Percentiles rank a stretch among this genome's conserved stretches.
Conservation (phyloP, 2,888 invertebrate species). For the Nycteola revayana region DNA sequence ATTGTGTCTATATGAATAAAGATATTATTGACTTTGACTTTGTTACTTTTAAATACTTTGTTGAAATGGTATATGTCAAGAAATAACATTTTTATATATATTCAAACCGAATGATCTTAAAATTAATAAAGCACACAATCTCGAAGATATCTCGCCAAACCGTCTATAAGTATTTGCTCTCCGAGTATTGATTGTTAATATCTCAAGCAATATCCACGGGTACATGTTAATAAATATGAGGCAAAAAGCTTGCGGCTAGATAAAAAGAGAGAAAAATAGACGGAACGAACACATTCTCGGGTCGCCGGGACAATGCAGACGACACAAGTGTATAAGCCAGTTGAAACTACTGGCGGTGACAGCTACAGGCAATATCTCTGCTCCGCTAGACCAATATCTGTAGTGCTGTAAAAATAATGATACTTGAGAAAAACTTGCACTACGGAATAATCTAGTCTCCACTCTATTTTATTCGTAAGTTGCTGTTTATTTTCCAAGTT, state of each 20-base stretch:
- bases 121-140: no score
- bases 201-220: no score
- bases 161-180: no score
- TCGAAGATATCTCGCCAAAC: no score
- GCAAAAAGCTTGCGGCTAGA: slow-evolving; percentile 21
- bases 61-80: no score
- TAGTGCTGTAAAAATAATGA: slow-evolving; percentile 60
- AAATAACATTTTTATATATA: no score
- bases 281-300: slow-evolving; percentile 40
- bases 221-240: no score
- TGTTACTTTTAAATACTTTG: no score
- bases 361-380: slow-evolving; percentile 75
- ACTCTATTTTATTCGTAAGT: slow-evolving; percentile 23
- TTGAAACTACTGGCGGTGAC: slow-evolving; percentile 63
- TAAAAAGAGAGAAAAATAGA: slow-evolving; percentile 34
- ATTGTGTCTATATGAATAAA: no score
- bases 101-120: no score
- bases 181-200: no score
- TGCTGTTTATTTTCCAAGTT: slow-evolving; percentile 12
- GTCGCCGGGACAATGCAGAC: slow-evolving; percentile 43
- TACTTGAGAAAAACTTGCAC: slow-evolving; percentile 46
- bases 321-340: slow-evolving; percentile 64
- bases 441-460: slow-evolving; percentile 33
- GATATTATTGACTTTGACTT: no score
- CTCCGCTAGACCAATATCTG: slow-evolving; percentile 66